These are phyloP conservation scores for Tinamus major DNA, from an alignment of 2,797 vertebrate genomes.

Conservation along the genomic window DNA sequence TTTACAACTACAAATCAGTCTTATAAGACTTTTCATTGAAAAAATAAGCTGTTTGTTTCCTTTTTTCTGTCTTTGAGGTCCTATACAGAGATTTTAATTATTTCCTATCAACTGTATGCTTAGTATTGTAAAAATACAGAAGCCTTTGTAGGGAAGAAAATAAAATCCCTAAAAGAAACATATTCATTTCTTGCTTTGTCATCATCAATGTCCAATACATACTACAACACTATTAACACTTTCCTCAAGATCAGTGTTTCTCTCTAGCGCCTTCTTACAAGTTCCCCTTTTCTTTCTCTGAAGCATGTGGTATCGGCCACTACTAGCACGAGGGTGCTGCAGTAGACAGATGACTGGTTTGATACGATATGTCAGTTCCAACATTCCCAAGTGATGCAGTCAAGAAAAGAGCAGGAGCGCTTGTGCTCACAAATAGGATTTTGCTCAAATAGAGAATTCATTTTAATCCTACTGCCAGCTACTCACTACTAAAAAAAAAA, in stretches of 20 bases:
- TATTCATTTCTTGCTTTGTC: not conserved
- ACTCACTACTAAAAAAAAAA: not conserved
- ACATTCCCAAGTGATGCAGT: not conserved
- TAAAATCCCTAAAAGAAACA: not conserved
- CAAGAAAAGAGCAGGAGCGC: not conserved
- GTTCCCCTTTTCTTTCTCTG: not conserved
- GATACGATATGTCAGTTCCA: conserved; percentile 1
- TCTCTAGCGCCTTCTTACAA: not conserved
- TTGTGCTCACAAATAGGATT: not conserved
- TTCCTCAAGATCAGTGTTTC: not conserved
- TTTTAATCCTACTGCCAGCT: not conserved
- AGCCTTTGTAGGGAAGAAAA: not conserved
- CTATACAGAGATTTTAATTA: not conserved
- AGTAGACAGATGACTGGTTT: not conserved
- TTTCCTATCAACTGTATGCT: not conserved
- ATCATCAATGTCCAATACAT: not conserved
- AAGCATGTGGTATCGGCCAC: not conserved
- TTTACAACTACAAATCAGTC: not conserved
- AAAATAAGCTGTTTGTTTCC: not conserved
- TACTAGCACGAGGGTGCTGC: not conserved
- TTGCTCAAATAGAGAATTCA: not conserved
- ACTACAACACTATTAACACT: not conserved
- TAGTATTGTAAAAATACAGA: not conserved
- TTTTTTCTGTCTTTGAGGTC: not conserved
- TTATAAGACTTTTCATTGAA: not conserved